Percentiles rank a stretch among this genome's conserved stretches.
These are phyloP conservation scores for Oreocharis arfaki DNA, from an alignment of 2,113 vertebrate species.

Conservation along the genomic window DNA sequence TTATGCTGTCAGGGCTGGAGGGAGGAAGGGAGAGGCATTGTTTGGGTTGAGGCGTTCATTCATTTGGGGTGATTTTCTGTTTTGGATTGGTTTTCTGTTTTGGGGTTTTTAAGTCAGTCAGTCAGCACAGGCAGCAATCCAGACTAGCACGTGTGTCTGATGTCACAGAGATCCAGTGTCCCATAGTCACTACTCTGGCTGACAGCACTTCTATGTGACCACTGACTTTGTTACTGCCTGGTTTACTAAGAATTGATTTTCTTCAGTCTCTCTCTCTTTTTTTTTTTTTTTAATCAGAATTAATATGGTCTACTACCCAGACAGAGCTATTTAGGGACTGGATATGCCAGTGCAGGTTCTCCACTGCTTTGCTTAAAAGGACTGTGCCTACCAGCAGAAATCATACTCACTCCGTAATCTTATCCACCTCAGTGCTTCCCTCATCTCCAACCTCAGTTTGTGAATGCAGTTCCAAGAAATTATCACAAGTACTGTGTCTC, in stretches of 20 bases:
- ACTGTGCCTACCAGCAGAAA: neutral
- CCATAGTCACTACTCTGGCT: neutral
- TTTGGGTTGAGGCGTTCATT: neutral
- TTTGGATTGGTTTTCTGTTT: neutral
- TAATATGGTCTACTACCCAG: neutral
- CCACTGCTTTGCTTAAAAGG: neutral
- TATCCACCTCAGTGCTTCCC: neutral
- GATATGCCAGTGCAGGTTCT: neutral
- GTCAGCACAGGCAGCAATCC: neutral
- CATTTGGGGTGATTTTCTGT: neutral
- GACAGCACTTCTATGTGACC: neutral
- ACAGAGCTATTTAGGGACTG: neutral
- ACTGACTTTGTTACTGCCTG: neutral
- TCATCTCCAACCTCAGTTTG: neutral
- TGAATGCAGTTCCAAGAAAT: neutral
- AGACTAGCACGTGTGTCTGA: neutral
- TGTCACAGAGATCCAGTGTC: neutral
- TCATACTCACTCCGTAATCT: fast-evolving
- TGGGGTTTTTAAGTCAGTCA: neutral
- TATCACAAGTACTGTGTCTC: neutral
- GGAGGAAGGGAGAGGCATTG: neutral
- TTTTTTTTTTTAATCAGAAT: neutral
- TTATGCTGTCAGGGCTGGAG: neutral
- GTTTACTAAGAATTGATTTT: neutral
- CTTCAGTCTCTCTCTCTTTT: neutral